phyloP scores from a whole-genome alignment of 2,797 vertebrate genomes.

The Tenualosa ilisha region DNA sequence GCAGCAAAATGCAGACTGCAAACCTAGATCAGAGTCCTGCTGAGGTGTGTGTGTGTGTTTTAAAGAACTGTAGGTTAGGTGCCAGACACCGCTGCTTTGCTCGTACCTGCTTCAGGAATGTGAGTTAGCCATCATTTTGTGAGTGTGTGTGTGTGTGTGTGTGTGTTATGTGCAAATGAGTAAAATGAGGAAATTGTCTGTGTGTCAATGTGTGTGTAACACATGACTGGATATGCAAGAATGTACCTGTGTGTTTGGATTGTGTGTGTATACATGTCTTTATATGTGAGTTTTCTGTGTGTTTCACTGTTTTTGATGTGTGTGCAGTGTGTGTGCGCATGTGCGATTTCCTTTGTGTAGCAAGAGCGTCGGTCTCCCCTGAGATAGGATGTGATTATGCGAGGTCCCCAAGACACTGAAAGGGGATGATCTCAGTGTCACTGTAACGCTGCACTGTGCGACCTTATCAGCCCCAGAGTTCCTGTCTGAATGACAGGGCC shows the following conservation, averaged over 20 bases:
- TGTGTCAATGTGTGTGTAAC: neutral
- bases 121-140: neutral
- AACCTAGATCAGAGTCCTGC: neutral
- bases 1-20: neutral
- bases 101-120: slow-evolving; percentile 22
- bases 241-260: neutral
- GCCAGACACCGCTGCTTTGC: neutral
- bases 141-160: neutral
- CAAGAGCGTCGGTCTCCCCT: neutral
- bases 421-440: neutral
- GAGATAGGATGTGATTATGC: slow-evolving; percentile 7
- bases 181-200: neutral
- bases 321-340: neutral
- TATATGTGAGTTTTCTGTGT: neutral
- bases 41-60: neutral
- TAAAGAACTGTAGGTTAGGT: neutral
- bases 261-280: neutral
- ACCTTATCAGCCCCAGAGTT: slow-evolving; percentile 26
- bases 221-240: neutral
- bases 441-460: slow-evolving; percentile 20
- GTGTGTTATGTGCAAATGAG: neutral
- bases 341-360: neutral
- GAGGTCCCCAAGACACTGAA: neutral
- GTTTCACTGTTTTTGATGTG: neutral
- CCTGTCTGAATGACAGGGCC: slow-evolving; percentile 28